Conservation (phyloP, 2,797 vertebrate species). For the Pangasius sanitwongsei region DNA sequence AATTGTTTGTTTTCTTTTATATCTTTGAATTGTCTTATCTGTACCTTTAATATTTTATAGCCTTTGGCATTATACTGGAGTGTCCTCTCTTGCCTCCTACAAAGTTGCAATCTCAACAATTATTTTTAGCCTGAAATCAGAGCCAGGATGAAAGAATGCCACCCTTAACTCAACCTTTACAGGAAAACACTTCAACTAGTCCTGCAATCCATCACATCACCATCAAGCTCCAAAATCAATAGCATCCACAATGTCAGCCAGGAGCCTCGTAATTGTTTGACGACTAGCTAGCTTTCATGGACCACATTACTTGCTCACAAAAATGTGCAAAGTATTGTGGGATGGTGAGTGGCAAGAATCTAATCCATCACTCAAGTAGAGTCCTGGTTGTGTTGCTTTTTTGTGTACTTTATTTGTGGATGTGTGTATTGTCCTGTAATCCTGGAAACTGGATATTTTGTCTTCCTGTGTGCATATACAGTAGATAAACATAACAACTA, state of each 20-base stretch:
- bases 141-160: conserved; percentile 18
- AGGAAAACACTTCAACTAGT: neutral
- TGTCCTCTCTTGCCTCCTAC: neutral
- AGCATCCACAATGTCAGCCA: neutral
- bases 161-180: conserved; percentile 2
- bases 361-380: neutral
- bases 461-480: neutral
- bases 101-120: neutral
- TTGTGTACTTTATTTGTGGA: neutral
- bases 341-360: neutral
- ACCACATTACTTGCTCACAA: neutral
- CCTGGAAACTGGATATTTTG: neutral
- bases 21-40: neutral
- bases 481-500: neutral
- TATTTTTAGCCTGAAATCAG: neutral
- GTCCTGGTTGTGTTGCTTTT: too few relatives aligned
- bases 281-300: neutral
- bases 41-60: neutral
- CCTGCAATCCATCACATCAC: conserved; percentile 19
- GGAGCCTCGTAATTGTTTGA: neutral
- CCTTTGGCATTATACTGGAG: neutral
- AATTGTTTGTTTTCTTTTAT: neutral
- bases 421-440: neutral
- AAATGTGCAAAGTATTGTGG: neutral
- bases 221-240: neutral